A percentile compares a stretch with the other conserved stretches of the same genome.
These are phyloP conservation scores for Cyclophora punctaria DNA, from an alignment of 2,888 invertebrate species.

Conservation along the genomic window DNA sequence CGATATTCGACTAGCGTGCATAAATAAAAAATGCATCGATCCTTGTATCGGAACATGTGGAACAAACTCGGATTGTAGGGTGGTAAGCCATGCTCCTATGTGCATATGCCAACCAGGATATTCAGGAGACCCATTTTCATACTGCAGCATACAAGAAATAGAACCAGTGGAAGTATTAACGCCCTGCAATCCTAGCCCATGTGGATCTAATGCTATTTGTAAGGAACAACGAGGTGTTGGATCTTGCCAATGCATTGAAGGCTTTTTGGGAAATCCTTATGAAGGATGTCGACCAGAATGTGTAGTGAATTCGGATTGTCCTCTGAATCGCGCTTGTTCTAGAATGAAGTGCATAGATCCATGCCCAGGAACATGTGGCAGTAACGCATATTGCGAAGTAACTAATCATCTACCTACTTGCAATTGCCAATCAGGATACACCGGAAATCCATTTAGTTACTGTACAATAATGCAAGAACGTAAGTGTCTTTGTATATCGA, in stretches of 20 bases:
- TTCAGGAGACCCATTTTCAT: slow-evolving; percentile 84
- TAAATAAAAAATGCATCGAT: slow-evolving; percentile 84
- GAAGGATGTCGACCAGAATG: slow-evolving; percentile 86
- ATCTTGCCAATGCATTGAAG: slow-evolving; percentile 79
- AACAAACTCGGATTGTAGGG: slow-evolving; percentile 82
- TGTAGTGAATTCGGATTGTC: slow-evolving; percentile 81
- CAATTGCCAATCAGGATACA: slow-evolving; percentile 77
- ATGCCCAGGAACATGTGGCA: slow-evolving; percentile 86
- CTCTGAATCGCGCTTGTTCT: slow-evolving; percentile 81
- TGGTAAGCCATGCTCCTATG: slow-evolving; percentile 83
- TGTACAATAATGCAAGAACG: slow-evolving; percentile 69
- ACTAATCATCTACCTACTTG: slow-evolving; percentile 84
- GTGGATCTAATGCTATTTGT: slow-evolving; percentile 78
- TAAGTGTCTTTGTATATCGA: slow-evolving; percentile 30
- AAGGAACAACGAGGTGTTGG: slow-evolving; percentile 77
- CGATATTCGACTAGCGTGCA: slow-evolving; percentile 79
- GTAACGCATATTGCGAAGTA: slow-evolving; percentile 82
- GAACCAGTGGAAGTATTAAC: slow-evolving; percentile 59
- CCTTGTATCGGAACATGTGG: slow-evolving; percentile 85
- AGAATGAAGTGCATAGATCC: slow-evolving; percentile 85
- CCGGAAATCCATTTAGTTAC: slow-evolving; percentile 80
- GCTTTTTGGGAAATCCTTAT: slow-evolving; percentile 84
- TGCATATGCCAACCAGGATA: slow-evolving; percentile 81
- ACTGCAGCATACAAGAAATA: slow-evolving; percentile 66
- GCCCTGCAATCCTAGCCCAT: slow-evolving; percentile 80